Conservation (phyloP, 1,140 invertebrate genomes). For the Nebria ingens region DNA sequence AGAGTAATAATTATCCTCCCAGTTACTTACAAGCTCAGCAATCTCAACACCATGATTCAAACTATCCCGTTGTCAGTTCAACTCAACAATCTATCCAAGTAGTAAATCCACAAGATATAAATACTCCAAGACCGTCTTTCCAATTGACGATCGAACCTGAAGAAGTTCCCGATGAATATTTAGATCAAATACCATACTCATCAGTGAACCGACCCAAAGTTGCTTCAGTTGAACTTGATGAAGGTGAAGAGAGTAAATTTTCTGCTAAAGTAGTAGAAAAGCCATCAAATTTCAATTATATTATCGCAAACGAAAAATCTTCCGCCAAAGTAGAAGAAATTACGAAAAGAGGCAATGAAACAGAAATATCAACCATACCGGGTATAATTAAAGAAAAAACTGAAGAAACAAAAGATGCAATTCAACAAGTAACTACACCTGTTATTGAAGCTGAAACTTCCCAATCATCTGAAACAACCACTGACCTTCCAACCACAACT, state of each 20-base stretch:
- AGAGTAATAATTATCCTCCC: slow-evolving; percentile 11
- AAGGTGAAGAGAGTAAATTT: slow-evolving; percentile 7
- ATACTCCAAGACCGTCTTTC: slow-evolving; percentile 20
- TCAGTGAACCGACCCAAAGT: slow-evolving; percentile 23
- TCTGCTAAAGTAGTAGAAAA: slow-evolving; percentile 11
- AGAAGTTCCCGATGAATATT: slow-evolving; percentile 13
- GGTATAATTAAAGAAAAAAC: background rate
- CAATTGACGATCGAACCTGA: slow-evolving; percentile 29
- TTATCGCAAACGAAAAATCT: slow-evolving; percentile 8
- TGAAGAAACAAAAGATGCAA: background rate
- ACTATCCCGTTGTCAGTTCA: slow-evolving; percentile 30
- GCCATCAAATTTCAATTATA: slow-evolving; percentile 14
- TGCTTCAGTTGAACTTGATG: background rate
- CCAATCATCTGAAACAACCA: slow-evolving; percentile 13
- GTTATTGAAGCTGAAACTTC: background rate
- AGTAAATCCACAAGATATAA: slow-evolving; percentile 13
- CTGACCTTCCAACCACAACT: slow-evolving; percentile 7
- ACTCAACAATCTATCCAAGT: slow-evolving; percentile 20
- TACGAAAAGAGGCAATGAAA: slow-evolving; percentile 14
- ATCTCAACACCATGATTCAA: slow-evolving; percentile 18
- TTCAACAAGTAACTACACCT: background rate
- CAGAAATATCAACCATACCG: background rate
- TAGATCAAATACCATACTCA: slow-evolving; percentile 28
- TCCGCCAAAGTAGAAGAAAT: background rate
- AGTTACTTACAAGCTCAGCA: background rate